A percentile compares a stretch with the other conserved stretches of the same genome.
These are phyloP conservation scores for Salvelinus namaycush DNA, from an alignment of 2,113 vertebrate genomes.

Conservation along the genomic window DNA sequence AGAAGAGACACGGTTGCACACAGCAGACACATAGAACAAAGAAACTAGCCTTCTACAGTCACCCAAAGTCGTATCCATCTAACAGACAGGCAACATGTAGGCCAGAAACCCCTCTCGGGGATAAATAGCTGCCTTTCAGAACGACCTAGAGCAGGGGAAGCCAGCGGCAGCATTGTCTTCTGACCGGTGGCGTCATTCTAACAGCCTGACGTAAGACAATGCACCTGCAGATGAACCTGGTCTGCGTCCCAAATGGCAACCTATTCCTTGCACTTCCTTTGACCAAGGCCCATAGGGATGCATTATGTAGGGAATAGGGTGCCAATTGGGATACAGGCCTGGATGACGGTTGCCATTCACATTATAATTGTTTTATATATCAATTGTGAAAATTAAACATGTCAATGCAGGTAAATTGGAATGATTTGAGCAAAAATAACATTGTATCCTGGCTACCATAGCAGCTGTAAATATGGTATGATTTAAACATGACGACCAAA, in stretches of 20 bases:
- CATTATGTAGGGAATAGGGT: no score
- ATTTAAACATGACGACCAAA: constrained; percentile 42
- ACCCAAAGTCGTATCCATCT: not conserved
- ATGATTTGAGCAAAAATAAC: not conserved
- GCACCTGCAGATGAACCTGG: no score
- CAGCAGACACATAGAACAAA: not conserved
- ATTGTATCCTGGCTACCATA: not conserved
- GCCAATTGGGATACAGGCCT: no score
- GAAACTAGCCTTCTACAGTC: not conserved
- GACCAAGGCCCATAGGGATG: no score
- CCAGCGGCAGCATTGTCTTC: no score
- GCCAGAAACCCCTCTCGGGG: not conserved
- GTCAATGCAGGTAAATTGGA: not conserved
- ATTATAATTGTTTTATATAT: not conserved
- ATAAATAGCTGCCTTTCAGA: not conserved
- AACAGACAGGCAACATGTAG: constrained; percentile 8
- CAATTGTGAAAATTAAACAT: not conserved
- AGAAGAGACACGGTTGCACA: not conserved
- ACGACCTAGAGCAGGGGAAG: not conserved
- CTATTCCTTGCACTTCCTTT: no score
- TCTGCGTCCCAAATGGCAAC: no score
- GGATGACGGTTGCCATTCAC: not conserved
- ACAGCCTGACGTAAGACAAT: no score
- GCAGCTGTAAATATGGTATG: constrained; percentile 35
- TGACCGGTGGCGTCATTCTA: no score